Base-by-base conservation (phyloP, 2,888 invertebrate species). In the Drosophila emarginata region DNA sequence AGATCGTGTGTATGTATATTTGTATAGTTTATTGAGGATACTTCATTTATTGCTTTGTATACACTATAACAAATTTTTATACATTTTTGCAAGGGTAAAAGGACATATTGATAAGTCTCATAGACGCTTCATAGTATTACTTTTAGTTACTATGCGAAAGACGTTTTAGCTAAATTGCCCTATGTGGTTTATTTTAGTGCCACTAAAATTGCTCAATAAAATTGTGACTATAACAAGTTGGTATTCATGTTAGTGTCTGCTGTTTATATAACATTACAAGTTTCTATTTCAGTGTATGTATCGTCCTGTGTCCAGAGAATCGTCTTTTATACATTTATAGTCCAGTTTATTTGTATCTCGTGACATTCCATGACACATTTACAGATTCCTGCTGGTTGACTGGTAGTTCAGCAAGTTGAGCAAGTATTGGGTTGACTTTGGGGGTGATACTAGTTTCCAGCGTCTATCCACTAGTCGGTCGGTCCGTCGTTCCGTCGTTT, bases 391-490 rank as follows among this genome's bases (percentile, higher is more conserved):
- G 53, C 53, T 53, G 53, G 14, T 37, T 45, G 45, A 39, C n/a
- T n/a, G 32, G 9, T 32, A 32, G 32, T 32, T 32, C 32, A 45
- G 45, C 21, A 12, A 36, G 54, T 54, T 54, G 15, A 54, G 32
- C 32, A 18, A 54, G 32, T 32, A 54, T 54, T 26, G 54, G 54
- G 12, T 36, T 54, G 54, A 36, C 54, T 54, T 54, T 32, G 32
- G 11, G 15, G 21, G 14, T 45, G 18, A 4, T 6, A 4, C 15
- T 45, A 21, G 21, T 51, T 21, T 18, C 14, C 32, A n/a, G 3
- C n/a, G 28, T 51, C 60, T 60, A 11, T 28, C 59, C 14, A 5
- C 4, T 21, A 11, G 50, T 28, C 32, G 21, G 21, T 18, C 7
- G 32, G 45, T n/a, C n/a, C n/a, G n/a, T n/a, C n/a, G n/a, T n/a